Evolutionary conservation across 1,140 invertebrate species (phyloP), one percentile per base, ranked within the genome.

Genomic region (Tetramorium simillimum): DNA sequence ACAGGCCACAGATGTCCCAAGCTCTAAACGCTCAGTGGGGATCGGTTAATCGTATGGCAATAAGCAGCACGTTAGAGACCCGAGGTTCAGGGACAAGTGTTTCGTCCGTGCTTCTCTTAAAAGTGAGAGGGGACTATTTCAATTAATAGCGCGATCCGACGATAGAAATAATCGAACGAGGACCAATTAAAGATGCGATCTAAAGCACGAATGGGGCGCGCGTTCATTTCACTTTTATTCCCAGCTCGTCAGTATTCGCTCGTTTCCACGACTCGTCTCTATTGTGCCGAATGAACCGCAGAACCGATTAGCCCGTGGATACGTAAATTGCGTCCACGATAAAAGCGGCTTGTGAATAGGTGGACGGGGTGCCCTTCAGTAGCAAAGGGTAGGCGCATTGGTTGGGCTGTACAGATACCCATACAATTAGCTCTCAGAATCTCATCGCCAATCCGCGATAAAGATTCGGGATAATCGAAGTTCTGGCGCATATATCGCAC

Each of bases 221-320:
- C 53, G 46, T 84, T 43, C 69, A 75, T 84, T 75, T 75, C 80
- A 84, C 80, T 84, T 84, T 84, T 84, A 84, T 84, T 58, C 69
- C 53, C 24, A 37, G 70, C 80, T 60, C 80, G 69, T 75, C 69
- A 73, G 80, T 37, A 60, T 49, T 40, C 70, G 69, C 70, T 84
- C 80, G 80, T 82, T 82, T 82, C 53, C 67, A 73, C 18, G 67
- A 58, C 67, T 73, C 80, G 40, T 75, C 69, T 60, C 69, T 84
- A 84, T 84, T 84, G 80, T 84, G 40, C 80, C 53, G 80, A 75
- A 84, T 73, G 53, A 84, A 84, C 80, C 80, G 80, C 80, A 84
- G 80, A 84, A 84, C 69, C 80, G 69, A 84, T 84, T 84, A 84
- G 80, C 58, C 28, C 51, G 53, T 40, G 69, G 80, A 84, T 75